Evolutionary conservation across 2,888 invertebrate genomes (phyloP).

Genomic region (Cephalotes varians): DNA sequence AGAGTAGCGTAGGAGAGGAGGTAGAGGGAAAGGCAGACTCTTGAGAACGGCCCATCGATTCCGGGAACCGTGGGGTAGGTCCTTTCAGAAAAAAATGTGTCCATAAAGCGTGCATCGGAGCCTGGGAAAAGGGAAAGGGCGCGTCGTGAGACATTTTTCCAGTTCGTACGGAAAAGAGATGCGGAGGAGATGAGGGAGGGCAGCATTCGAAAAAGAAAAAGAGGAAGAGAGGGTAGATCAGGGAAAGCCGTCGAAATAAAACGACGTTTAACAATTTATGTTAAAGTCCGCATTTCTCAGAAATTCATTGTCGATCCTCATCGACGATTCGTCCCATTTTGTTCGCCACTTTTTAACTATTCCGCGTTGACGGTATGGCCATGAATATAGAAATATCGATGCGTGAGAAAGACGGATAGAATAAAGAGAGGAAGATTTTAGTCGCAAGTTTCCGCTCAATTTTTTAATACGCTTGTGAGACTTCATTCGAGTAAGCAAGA

Average conservation of each 20-base stretch:
- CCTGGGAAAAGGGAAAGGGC: constrained; percentile 74
- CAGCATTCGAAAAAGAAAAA: constrained; percentile 39
- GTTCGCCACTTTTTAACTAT: constrained; percentile 66
- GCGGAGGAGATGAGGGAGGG: neutral
- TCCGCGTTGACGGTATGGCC: constrained; percentile 20
- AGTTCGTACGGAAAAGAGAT: constrained; percentile 21
- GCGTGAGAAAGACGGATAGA: constrained; percentile 61
- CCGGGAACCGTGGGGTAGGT: constrained; percentile 82
- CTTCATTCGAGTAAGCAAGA: neutral
- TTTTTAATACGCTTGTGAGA: constrained; percentile 63
- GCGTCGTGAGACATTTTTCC: constrained; percentile 74
- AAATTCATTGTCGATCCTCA: constrained; percentile 83
- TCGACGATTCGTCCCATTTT: constrained; percentile 74
- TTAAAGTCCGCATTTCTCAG: constrained; percentile 80
- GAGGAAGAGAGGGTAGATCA: constrained; percentile 43
- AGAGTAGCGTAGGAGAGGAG: constrained; percentile 53
- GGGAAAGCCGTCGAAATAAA: constrained; percentile 71
- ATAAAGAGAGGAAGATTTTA: constrained; percentile 28
- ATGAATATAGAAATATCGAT: constrained; percentile 44
- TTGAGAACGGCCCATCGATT: constrained; percentile 74
- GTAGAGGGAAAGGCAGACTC: constrained; percentile 56
- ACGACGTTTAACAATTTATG: constrained; percentile 79
- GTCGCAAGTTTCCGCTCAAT: constrained; percentile 45
- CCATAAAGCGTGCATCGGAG: constrained; percentile 73
- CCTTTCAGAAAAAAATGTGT: constrained; percentile 78